phyloP scores from a whole-genome alignment of 2,797 vertebrate genomes.

The Eidolon dupreanum region DNA sequence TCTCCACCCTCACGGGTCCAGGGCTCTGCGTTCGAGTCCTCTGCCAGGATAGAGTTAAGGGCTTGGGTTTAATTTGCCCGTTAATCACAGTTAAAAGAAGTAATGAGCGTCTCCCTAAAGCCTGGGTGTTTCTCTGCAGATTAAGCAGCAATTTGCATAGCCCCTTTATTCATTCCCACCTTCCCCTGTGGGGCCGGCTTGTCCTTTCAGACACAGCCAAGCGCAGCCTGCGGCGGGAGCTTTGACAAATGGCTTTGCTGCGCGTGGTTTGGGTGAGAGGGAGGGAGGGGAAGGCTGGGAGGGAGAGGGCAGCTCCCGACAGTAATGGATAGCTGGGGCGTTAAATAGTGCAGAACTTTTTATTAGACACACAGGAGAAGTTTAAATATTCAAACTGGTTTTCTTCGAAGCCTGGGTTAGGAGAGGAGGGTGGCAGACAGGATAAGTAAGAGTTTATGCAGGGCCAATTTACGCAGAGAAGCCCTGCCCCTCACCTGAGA shows the following conservation, averaged over 20 bases:
- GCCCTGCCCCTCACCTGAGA: not conserved
- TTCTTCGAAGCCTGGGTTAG: constrained; percentile 69
- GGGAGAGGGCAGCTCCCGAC: constrained; percentile 83
- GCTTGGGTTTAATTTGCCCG: constrained; percentile 85
- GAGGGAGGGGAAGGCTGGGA: constrained; percentile 66
- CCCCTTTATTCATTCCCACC: constrained; percentile 87
- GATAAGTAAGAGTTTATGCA: constrained; percentile 51
- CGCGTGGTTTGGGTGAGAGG: constrained; percentile 48
- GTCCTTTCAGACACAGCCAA: constrained; percentile 87
- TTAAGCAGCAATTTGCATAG: constrained; percentile 90
- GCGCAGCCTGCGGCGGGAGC: constrained; percentile 83
- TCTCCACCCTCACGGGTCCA: not conserved
- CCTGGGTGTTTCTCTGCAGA: constrained; percentile 86
- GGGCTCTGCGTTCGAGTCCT: constrained; percentile 64
- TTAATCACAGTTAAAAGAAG: constrained; percentile 90
- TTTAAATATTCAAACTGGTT: constrained; percentile 89
- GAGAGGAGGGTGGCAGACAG: constrained; percentile 34
- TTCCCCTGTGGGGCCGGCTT: constrained; percentile 79
- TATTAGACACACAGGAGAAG: constrained; percentile 90
- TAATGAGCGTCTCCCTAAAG: constrained; percentile 87
- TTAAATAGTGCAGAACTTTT: constrained; percentile 91
- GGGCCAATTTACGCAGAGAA: constrained; percentile 10
- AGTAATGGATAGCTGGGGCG: constrained; percentile 89
- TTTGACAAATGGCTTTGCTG: constrained; percentile 90
- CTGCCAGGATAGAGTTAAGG: constrained; percentile 77